Conservation (phyloP, 2,113 vertebrate genomes). For the Misgurnus mizolepis region DNA sequence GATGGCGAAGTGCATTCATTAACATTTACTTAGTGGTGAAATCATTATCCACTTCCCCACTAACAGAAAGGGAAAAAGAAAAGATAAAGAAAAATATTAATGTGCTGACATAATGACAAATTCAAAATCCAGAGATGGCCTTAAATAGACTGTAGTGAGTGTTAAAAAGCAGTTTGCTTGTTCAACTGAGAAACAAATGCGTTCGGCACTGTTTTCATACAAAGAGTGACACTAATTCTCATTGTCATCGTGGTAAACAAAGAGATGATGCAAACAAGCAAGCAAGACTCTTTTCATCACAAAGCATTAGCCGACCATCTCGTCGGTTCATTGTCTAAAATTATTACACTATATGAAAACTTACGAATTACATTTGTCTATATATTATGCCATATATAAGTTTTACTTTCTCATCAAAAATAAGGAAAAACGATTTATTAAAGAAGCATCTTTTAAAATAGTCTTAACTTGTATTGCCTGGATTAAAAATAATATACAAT, state of each 20-base stretch:
- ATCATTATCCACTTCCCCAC: constrained; percentile 42
- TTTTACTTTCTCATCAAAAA: background rate
- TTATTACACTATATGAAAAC: background rate
- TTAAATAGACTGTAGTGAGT: constrained; percentile 39
- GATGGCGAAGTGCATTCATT: constrained; percentile 66
- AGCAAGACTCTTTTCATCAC: background rate
- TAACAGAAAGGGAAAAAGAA: constrained; percentile 14
- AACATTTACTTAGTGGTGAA: constrained; percentile 63
- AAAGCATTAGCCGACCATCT: background rate
- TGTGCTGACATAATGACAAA: constrained; percentile 35
- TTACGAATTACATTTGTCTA: background rate
- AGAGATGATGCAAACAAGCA: constrained; percentile 31
- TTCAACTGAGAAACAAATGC: constrained; percentile 31
- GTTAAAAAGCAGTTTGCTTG: constrained; percentile 41
- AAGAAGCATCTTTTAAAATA: constrained; percentile 57
- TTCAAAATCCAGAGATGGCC: constrained; percentile 7
- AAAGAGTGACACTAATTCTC: constrained; percentile 20
- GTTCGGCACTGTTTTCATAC: constrained; percentile 13
- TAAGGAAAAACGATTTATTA: background rate
- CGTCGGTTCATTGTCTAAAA: background rate
- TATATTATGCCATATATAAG: background rate
- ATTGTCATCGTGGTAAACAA: constrained; percentile 39
- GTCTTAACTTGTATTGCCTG: constrained; percentile 63
- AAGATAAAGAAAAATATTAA: constrained; percentile 28
- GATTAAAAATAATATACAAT: constrained; percentile 63